These are phyloP conservation scores for Ochotona princeps DNA, from an alignment of 2,113 vertebrate species.

Conservation along the genomic window DNA sequence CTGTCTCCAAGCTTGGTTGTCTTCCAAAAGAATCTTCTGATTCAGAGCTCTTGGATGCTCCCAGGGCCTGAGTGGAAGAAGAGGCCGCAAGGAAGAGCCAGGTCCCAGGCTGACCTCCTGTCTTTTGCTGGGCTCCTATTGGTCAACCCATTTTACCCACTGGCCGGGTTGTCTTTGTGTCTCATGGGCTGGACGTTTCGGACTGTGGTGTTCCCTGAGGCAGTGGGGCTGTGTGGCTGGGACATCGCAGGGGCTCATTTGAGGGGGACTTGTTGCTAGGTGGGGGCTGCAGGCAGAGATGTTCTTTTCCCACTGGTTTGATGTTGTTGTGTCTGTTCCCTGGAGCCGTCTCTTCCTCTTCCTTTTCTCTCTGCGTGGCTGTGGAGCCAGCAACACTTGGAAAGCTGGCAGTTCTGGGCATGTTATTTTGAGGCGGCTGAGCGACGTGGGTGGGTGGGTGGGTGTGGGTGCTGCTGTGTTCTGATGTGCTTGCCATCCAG, in stretches of 20 bases:
- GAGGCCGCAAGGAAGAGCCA: background rate
- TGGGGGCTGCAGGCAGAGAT: constrained; percentile 35
- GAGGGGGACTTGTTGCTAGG: constrained; percentile 39
- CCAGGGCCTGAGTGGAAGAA: background rate
- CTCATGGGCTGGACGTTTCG: constrained; percentile 22
- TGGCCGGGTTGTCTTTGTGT: constrained; percentile 8
- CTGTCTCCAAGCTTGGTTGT: constrained; percentile 39
- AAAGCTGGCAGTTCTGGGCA: constrained; percentile 36
- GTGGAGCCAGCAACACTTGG: constrained; percentile 10
- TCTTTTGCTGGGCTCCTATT: constrained; percentile 3
- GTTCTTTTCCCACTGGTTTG: constrained; percentile 29
- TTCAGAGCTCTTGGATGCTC: constrained; percentile 44
- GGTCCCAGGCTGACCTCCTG: constrained; percentile 24
- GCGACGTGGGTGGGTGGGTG: background rate
- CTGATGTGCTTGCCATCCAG: constrained; percentile 30
- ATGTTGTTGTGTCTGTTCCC: constrained; percentile 34
- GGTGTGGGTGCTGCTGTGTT: background rate
- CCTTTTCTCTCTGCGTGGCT: background rate
- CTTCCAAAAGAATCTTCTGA: constrained; percentile 64
- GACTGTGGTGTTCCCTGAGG: constrained; percentile 35
- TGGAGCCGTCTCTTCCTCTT: constrained; percentile 8
- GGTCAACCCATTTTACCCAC: constrained; percentile 52
- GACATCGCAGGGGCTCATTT: background rate
- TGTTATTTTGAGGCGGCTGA: constrained; percentile 42
- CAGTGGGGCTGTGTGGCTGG: background rate